Conservation (phyloP, 2,113 vertebrate genomes). For the Melanerpes formicivorus region DNA sequence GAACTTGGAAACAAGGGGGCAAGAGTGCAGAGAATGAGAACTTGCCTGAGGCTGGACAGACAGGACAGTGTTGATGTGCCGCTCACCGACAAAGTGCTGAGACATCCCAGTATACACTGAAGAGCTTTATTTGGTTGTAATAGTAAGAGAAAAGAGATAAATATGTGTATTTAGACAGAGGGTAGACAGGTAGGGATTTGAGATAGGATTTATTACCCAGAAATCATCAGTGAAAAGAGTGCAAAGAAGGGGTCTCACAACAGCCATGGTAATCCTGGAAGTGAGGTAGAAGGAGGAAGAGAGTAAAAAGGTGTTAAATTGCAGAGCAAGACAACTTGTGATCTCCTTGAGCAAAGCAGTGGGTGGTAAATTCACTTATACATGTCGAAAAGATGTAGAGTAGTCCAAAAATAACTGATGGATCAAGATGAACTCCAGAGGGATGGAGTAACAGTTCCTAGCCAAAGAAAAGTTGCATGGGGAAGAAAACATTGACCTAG, state of each 20-base stretch:
- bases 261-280: not conserved
- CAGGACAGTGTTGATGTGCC: not conserved
- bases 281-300: not conserved
- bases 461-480: not conserved
- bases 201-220: not conserved
- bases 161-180: not conserved
- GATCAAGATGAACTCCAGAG: not conserved
- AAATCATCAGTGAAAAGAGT: not conserved
- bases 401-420: not conserved
- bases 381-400: not conserved
- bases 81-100: not conserved
- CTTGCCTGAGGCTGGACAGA: not conserved
- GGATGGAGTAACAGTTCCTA: not conserved
- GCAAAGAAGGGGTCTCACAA: not conserved
- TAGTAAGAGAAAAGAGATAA: not conserved
- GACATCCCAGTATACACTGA: not conserved
- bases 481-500: not conserved
- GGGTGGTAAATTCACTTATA: not conserved
- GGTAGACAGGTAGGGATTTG: not conserved
- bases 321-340: not conserved
- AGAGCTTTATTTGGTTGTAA: not conserved
- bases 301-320: not conserved
- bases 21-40: not conserved
- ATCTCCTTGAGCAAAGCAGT: not conserved
- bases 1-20: not conserved